These are phyloP conservation scores for Sitodiplosis mosellana DNA, from an alignment of 1,140 invertebrate genomes.

Conservation along the genomic window DNA sequence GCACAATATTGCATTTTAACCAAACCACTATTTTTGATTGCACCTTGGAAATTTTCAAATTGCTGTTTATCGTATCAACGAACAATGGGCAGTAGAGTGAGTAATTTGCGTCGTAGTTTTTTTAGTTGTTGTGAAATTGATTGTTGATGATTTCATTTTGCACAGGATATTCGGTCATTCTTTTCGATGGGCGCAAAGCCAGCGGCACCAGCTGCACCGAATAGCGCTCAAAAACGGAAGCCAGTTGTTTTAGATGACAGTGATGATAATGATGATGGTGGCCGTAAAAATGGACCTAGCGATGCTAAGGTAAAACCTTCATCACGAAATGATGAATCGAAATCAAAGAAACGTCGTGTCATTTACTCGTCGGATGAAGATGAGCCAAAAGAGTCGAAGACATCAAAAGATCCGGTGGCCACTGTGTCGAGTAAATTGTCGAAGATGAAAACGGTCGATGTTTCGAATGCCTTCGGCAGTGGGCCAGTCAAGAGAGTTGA, in stretches of 20 bases:
- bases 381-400: neutral
- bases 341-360: neutral
- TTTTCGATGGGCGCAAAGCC: slow-evolving; percentile 17
- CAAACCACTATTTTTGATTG: too few species aligned
- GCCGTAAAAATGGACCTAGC: slow-evolving; percentile 20
- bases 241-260: slow-evolving; percentile 5
- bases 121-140: too few species aligned
- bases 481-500: slow-evolving; percentile 25
- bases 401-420: too few species aligned
- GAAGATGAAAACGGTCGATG: slow-evolving; percentile 12
- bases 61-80: too few species aligned
- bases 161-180: slow-evolving; percentile 31
- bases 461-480: slow-evolving; percentile 22
- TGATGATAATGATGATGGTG: slow-evolving; percentile 23
- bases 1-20: too few species aligned
- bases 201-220: neutral
- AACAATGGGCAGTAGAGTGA: too few species aligned
- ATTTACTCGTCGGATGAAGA: slow-evolving; percentile 1
- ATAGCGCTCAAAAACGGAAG: slow-evolving; percentile 6
- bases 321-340: slow-evolving; percentile 4
- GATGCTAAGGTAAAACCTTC: slow-evolving; percentile 6
- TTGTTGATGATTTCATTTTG: slow-evolving; percentile 4
- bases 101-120: neutral
- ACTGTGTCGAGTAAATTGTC: neutral
- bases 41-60: too few species aligned